phyloP scores from a whole-genome alignment of 2,888 invertebrate species.

The Ornithoptera priamus region DNA sequence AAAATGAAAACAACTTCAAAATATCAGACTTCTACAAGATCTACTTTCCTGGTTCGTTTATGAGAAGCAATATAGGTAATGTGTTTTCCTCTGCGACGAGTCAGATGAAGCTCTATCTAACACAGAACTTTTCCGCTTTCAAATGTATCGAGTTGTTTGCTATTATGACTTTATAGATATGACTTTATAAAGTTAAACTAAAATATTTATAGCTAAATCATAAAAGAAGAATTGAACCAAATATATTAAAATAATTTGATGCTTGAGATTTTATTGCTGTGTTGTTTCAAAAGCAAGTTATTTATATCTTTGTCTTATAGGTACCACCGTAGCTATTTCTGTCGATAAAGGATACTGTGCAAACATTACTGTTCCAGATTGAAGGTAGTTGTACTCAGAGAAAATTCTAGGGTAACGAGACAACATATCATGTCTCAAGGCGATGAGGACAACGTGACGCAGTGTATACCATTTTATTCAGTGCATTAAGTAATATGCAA shows the following conservation, averaged over 20 bases:
- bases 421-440: too few species aligned
- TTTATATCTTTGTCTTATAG: background rate
- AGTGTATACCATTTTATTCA: too few species aligned
- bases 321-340: background rate
- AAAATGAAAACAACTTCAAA: slow-evolving; percentile 25
- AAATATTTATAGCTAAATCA: slow-evolving; percentile 3
- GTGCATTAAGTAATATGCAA: too few species aligned
- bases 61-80: slow-evolving; percentile 30
- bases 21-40: slow-evolving; percentile 17
- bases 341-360: too few species aligned
- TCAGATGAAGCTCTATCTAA: slow-evolving; percentile 19
- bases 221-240: slow-evolving; percentile 8
- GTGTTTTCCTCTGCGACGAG: slow-evolving; percentile 24
- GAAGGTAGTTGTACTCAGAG: background rate
- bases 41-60: slow-evolving; percentile 23
- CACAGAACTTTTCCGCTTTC: slow-evolving; percentile 32
- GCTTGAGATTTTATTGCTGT: background rate
- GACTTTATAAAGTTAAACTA: slow-evolving; percentile 22
- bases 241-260: background rate
- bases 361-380: too few species aligned
- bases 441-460: too few species aligned
- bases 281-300: background rate
- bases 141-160: slow-evolving; percentile 34
- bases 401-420: background rate
- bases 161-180: slow-evolving; percentile 30